Evolutionary conservation across 2,888 invertebrate genomes (phyloP), one percentile per base, ranked within the genome.

Genomic region (Lucinisca nassula): DNA sequence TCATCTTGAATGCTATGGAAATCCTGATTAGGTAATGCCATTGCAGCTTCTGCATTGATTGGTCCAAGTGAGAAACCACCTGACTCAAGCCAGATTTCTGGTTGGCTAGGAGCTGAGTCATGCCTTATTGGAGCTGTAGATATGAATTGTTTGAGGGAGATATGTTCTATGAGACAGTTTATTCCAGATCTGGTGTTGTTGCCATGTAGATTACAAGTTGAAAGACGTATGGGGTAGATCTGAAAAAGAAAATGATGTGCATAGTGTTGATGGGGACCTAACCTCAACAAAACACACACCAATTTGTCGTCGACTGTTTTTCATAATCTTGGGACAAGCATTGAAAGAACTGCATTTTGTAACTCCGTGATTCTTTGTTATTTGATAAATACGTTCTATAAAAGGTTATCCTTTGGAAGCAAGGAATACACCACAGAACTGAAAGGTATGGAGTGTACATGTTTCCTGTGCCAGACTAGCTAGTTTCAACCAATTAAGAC

Each of bases 131-230:
- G 94, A 70, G 92, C 92, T 55, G 97, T 97, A 73, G 97, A 97
- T 91, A 98, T 97, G 95, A 97, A 98, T 94, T 98, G 97, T 38
- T 97, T 97, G 77, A 98, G 93, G 84, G 97, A 96, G 88, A 98
- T 97, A 90, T 98, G 97, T 0, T 98, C 98, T 86, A 99, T 96
- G 73, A 99, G 97, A 8, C 98, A 98, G 2, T 99, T 99, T 38
- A 99, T 97, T 0, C 99, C 99, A 1, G 98, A 98, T 92, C 98
- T 98, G 45, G 98, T 98, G 94, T 98, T 98, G 91, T 98, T 98
- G 0, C 99, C 99, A 95, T 99, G 99, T n/a, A 99, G 97, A 97
- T 99, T 99, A 95, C 99, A 99, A 74, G 98, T 98, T 32, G 99
- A 98, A 87, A 99, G 96, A 76, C 99, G 97, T 49, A 99, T 97